Conservation (phyloP, 1,140 invertebrate species). For the Zeugodacus cucurbitae region DNA sequence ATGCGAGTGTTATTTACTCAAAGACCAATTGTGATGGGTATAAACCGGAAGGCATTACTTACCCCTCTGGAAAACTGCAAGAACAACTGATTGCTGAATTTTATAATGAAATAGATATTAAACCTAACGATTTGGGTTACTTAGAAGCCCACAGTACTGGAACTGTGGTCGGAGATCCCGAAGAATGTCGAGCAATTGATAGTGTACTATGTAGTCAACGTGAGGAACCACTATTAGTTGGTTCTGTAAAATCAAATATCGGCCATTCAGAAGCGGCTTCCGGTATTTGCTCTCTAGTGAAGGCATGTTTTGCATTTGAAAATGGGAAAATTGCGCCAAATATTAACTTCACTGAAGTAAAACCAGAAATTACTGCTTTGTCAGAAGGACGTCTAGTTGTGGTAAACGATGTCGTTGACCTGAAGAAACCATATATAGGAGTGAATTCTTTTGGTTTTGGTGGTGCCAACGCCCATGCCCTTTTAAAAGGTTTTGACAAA, state of each 20-base stretch:
- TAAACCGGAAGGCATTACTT: constrained; percentile 91
- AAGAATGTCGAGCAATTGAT: constrained; percentile 89
- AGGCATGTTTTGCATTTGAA: constrained; percentile 82
- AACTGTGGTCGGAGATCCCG: constrained; percentile 84
- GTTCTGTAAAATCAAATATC: constrained; percentile 93
- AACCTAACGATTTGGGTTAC: constrained; percentile 78
- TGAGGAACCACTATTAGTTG: constrained; percentile 79
- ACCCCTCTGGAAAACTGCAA: constrained; percentile 87
- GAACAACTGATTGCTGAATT: constrained; percentile 82
- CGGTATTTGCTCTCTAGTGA: constrained; percentile 85
- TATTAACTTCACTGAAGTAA: constrained; percentile 79
- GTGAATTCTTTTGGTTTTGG: constrained; percentile 91
- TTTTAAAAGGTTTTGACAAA: constrained; percentile 73
- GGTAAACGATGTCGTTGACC: constrained; percentile 74
- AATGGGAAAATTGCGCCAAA: constrained; percentile 81
- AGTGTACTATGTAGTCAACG: constrained; percentile 80
- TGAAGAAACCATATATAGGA: constrained; percentile 73
- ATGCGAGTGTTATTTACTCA: constrained; percentile 70
- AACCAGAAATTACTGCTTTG: constrained; percentile 79
- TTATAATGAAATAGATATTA: constrained; percentile 85
- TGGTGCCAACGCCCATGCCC: constrained; percentile 79
- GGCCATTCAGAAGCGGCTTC: constrained; percentile 93
- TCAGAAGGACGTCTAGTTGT: constrained; percentile 77
- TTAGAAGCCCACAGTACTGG: constrained; percentile 94
- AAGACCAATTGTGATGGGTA: constrained; percentile 89